Evolutionary conservation across 1,140 invertebrate species (phyloP).

Genomic region (Ericerus pela): DNA sequence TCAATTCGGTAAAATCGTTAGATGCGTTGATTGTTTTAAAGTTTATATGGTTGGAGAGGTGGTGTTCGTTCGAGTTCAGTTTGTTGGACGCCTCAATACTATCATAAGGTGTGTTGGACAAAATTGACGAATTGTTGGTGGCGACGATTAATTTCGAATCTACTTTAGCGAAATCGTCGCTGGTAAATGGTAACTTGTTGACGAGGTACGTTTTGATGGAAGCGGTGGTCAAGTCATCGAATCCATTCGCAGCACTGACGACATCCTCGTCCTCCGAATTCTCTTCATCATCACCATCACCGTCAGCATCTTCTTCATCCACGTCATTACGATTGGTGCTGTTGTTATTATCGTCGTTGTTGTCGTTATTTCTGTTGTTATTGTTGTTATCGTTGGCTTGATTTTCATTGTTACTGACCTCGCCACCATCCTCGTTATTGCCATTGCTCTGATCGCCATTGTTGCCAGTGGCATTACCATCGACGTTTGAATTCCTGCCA

Average conservation of each 20-base stretch:
- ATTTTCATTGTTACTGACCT: not conserved
- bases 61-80: no score
- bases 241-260: not conserved
- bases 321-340: not conserved
- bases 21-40: not conserved
- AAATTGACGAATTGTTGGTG: not conserved
- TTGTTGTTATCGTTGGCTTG: slow-evolving; percentile 9
- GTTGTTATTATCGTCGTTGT: slow-evolving; percentile 1
- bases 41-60: no score
- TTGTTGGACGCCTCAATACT: slow-evolving; percentile 2
- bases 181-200: no score
- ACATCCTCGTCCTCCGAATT: not conserved
- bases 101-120: slow-evolving; percentile 1
- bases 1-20: not conserved
- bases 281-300: not conserved
- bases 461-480: not conserved
- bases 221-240: not conserved
- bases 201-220: no score
- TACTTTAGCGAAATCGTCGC: no score
- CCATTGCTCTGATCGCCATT: not conserved
- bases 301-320: not conserved
- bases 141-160: no score
- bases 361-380: slow-evolving; percentile 9
- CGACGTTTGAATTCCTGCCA: not conserved
- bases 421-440: not conserved